A percentile compares a stretch with the other conserved stretches of the same genome.
Evolutionary conservation across 2,888 invertebrate species (phyloP).

Genomic region (Congeria kusceri): DNA sequence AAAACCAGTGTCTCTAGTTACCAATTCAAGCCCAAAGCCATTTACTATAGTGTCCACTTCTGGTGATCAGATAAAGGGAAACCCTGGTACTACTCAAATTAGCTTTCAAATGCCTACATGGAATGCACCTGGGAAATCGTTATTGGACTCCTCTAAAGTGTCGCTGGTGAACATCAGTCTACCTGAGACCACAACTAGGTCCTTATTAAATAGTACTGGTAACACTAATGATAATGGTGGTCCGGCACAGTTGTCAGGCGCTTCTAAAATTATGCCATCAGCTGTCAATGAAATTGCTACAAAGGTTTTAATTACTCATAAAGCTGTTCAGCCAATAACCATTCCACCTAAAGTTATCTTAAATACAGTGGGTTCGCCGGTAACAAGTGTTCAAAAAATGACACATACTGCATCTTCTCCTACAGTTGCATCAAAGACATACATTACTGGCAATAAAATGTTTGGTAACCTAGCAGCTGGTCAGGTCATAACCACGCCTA

Average conservation of each 20-base stretch:
- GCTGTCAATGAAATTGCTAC: not conserved
- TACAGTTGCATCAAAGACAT: slow-evolving; percentile 16
- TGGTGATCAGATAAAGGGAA: slow-evolving; percentile 13
- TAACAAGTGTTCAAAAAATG: not conserved
- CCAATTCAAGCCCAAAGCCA: not conserved
- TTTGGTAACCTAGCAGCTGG: slow-evolving; percentile 19
- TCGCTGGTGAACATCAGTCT: slow-evolving; percentile 46
- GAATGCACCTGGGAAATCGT: slow-evolving; percentile 55
- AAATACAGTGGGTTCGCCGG: not conserved
- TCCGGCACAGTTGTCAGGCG: not conserved
- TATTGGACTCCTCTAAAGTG: slow-evolving; percentile 49
- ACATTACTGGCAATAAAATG: slow-evolving; percentile 38
- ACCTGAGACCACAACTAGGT: slow-evolving; percentile 20
- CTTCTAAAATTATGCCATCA: too few species aligned
- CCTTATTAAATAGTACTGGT: slow-evolving; percentile 21
- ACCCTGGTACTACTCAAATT: slow-evolving; percentile 38
- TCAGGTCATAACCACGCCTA: slow-evolving; percentile 19
- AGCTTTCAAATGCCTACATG: slow-evolving; percentile 59
- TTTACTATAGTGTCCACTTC: slow-evolving; percentile 1
- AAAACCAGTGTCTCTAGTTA: slow-evolving; percentile 19
- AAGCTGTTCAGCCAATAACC: not conserved
- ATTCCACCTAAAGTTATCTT: slow-evolving; percentile 17
- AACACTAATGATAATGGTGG: slow-evolving; percentile 13
- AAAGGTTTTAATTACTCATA: not conserved
- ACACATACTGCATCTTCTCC: slow-evolving; percentile 8